These are phyloP conservation scores for Phalloptychus januarius DNA, from an alignment of 2,797 vertebrate species.

Conservation along the genomic window DNA sequence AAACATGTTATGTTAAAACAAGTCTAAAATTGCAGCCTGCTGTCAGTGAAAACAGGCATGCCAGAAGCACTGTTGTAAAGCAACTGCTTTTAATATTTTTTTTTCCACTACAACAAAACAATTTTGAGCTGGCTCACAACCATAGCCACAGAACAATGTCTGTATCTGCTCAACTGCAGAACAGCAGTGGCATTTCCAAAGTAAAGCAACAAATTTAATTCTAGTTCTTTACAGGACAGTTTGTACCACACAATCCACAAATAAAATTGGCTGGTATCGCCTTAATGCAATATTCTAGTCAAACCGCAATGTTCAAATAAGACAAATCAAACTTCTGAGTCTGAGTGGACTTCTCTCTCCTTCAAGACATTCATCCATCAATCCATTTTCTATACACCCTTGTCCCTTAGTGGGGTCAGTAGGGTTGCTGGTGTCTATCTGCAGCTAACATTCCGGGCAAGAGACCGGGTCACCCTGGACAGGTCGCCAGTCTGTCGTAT, in stretches of 20 bases:
- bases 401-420: too few relatives aligned
- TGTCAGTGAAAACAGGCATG: conserved; percentile 66
- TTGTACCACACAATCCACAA: conserved; percentile 54
- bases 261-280: conserved; percentile 57
- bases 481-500: too few relatives aligned
- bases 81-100: conserved; percentile 69
- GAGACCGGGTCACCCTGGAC: too few relatives aligned
- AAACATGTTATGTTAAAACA: conserved; percentile 56
- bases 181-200: conserved; percentile 55
- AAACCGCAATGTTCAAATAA: neutral
- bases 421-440: too few relatives aligned
- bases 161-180: conserved; percentile 54
- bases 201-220: conserved; percentile 54
- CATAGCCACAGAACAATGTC: conserved; percentile 52
- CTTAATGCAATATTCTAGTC: conserved; percentile 41
- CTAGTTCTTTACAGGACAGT: conserved; percentile 55
- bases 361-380: neutral
- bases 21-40: conserved; percentile 56
- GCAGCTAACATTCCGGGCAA: too few relatives aligned
- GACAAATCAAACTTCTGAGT: neutral
- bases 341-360: neutral
- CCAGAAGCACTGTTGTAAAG: conserved; percentile 72
- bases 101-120: conserved; percentile 69
- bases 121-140: conserved; percentile 59
- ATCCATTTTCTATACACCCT: too few relatives aligned